phyloP scores from a whole-genome alignment of 2,797 vertebrate genomes.

The Molossus alvarezi region DNA sequence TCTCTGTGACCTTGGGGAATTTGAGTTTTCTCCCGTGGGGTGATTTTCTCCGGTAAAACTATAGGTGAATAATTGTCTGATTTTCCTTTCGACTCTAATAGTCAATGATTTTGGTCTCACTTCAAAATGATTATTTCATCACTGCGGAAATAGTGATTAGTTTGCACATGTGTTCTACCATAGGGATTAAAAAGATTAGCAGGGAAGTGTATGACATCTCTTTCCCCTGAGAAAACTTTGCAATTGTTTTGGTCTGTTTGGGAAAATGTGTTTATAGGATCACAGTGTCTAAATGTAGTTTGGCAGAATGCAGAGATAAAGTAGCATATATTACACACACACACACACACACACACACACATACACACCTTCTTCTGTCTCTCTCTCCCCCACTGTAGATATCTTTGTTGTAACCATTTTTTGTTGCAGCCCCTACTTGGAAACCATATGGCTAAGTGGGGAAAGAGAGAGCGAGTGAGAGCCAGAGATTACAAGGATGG shows the following conservation, averaged over 20 bases:
- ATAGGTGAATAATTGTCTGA: background rate
- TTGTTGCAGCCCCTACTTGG: background rate
- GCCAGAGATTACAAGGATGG: background rate
- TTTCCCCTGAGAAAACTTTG: background rate
- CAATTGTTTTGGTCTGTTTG: background rate
- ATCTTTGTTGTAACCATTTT: background rate
- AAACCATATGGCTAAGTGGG: background rate
- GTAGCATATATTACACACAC: too few species aligned
- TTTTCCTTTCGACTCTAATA: background rate
- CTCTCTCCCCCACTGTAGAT: too few species aligned
- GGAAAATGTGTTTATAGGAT: background rate
- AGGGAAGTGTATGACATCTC: background rate
- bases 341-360: background rate
- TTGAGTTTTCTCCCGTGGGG: background rate
- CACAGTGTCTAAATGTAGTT: background rate
- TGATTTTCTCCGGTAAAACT: conserved; percentile 3
- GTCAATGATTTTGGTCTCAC: background rate
- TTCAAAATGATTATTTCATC: conserved; percentile 16
- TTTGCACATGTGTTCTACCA: background rate
- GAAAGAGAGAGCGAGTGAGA: background rate
- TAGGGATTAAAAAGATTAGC: background rate
- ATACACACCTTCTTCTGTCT: background rate
- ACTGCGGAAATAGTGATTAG: background rate
- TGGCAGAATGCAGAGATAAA: background rate
- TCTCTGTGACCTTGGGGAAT: background rate